Percentiles rank a stretch among this genome's conserved stretches.
These are phyloP conservation scores for Candoia aspera DNA, from an alignment of 2,113 vertebrate species.

Conservation along the genomic window DNA sequence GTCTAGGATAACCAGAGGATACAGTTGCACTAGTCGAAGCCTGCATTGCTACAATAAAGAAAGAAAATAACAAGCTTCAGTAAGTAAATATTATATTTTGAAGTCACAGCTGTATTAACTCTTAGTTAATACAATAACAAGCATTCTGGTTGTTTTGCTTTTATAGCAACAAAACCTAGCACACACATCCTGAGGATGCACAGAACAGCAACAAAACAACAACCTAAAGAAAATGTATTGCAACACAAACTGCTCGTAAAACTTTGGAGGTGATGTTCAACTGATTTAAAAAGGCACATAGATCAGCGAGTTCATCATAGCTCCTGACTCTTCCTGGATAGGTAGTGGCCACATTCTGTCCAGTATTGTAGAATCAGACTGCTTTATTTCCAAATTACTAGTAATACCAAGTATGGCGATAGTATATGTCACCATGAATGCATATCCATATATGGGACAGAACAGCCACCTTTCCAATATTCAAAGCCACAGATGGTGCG, in stretches of 20 bases:
- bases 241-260: not conserved
- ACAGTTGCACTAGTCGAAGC: not conserved
- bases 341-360: not conserved
- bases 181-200: not conserved
- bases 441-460: not conserved
- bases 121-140: too few species aligned
- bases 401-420: not conserved
- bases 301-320: not conserved
- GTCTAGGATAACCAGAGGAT: not conserved
- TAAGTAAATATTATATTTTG: not conserved
- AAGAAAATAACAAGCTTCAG: not conserved
- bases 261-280: not conserved
- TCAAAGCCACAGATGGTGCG: not conserved
- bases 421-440: not conserved
- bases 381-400: not conserved
- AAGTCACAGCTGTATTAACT: not conserved
- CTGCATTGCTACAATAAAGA: not conserved
- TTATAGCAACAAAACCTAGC: not conserved
- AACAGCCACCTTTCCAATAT: not conserved
- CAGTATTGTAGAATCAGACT: not conserved
- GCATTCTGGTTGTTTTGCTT: not conserved
- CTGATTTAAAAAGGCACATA: not conserved
- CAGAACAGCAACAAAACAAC: not conserved
- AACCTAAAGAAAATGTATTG: not conserved
- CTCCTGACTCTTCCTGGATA: not conserved